Conservation (phyloP, 2,797 vertebrate genomes). For the Eurystomus glaucurus region DNA sequence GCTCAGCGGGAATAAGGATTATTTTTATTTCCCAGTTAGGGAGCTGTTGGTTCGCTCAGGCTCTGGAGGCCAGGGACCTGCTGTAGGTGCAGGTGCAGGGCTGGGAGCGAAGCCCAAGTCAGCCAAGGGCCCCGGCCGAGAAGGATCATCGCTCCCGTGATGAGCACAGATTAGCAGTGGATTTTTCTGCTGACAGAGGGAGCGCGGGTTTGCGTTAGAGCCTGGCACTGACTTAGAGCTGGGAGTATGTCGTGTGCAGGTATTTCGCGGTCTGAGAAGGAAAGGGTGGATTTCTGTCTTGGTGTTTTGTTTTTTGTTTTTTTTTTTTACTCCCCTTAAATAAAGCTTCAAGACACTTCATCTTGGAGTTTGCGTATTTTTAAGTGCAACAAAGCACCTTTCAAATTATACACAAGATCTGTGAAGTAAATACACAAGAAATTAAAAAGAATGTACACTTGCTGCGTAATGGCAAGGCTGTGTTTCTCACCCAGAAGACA, state of each 20-base stretch:
- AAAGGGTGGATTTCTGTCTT: neutral
- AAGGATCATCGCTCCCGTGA: neutral
- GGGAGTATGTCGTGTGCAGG: neutral
- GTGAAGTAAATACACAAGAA: neutral
- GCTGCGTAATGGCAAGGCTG: neutral
- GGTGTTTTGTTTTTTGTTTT: neutral
- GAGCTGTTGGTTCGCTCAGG: neutral
- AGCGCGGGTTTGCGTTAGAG: neutral
- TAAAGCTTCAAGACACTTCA: neutral
- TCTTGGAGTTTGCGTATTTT: neutral
- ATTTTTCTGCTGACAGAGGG: constrained; percentile 52
- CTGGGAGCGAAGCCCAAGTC: neutral
- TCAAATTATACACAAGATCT: neutral
- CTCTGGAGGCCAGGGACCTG: neutral
- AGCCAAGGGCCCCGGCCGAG: neutral
- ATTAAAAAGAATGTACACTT: neutral
- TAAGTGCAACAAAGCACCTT: neutral
- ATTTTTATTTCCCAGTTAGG: neutral
- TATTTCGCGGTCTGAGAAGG: neutral
- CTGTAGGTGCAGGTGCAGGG: neutral
- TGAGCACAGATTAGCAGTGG: neutral
- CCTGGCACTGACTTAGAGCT: neutral
- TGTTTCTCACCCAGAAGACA: neutral
- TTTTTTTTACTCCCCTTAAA: neutral
- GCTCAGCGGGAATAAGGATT: neutral